phyloP scores from a whole-genome alignment of 1,140 invertebrate species.

The Trichonephila clavata region DNA sequence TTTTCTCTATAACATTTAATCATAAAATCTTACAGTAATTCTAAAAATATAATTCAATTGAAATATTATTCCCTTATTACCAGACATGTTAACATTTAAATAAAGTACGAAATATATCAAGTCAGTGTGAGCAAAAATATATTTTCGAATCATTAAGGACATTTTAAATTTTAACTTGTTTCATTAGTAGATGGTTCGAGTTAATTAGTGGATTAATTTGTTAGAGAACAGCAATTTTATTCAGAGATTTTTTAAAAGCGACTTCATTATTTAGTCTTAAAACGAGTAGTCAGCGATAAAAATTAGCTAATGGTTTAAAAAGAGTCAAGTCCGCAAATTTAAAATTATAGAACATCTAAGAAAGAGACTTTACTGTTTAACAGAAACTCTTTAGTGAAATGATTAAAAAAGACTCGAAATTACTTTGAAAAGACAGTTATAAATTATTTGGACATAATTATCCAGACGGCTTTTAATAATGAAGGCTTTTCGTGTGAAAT shows the following conservation, averaged over 20 bases:
- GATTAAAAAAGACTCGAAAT: not conserved
- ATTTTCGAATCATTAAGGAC: not conserved
- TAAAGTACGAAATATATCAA: too few relatives aligned
- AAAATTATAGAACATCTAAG: not conserved
- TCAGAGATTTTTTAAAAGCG: not conserved
- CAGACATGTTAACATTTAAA: too few relatives aligned
- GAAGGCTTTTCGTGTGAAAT: not conserved
- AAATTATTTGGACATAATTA: not conserved
- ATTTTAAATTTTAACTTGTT: not conserved
- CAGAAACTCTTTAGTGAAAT: not conserved
- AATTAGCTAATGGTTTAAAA: not conserved
- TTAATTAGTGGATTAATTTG: not conserved
- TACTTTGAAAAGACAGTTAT: not conserved
- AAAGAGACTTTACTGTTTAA: not conserved
- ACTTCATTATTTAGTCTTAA: not conserved
- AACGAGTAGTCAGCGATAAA: not conserved
- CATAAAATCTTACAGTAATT: too few relatives aligned
- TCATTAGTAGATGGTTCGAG: not conserved
- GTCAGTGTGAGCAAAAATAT: not conserved
- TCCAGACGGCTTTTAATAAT: not conserved
- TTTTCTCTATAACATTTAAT: too few relatives aligned
- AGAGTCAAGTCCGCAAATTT: not conserved
- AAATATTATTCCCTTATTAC: too few relatives aligned
- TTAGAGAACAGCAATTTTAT: not conserved
- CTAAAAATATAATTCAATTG: too few relatives aligned